Conservation (phyloP, 2,113 vertebrate species). For the Poeciliopsis turrubarensis region DNA sequence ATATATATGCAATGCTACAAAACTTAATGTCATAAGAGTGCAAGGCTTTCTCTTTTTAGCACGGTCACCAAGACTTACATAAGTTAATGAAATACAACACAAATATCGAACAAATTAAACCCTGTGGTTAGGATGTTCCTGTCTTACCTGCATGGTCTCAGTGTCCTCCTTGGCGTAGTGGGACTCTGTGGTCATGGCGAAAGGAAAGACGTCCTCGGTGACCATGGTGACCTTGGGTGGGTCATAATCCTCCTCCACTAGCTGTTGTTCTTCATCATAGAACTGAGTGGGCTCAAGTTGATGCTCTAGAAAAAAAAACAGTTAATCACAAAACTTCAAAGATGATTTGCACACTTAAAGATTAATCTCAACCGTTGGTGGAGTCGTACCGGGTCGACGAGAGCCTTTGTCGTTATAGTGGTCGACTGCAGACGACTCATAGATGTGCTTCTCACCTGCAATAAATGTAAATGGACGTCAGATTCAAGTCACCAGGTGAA, state of each 20-base stretch:
- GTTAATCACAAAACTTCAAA: not conserved
- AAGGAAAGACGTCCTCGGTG: slow-evolving; percentile 75
- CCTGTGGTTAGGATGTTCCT: too few relatives aligned
- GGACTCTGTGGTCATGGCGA: slow-evolving; percentile 69
- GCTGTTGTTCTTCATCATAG: slow-evolving; percentile 65
- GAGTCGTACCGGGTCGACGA: slow-evolving; percentile 66
- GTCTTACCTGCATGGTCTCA: slow-evolving; percentile 66
- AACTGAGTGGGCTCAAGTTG: slow-evolving; percentile 57
- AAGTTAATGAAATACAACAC: too few relatives aligned
- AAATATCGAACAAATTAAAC: too few relatives aligned
- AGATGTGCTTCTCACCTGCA: slow-evolving; percentile 75
- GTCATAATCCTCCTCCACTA: slow-evolving; percentile 63
- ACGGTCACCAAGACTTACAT: too few relatives aligned
- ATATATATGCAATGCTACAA: not conserved
- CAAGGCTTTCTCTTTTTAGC: too few relatives aligned
- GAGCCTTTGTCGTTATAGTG: slow-evolving; percentile 53
- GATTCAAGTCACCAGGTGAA: not conserved
- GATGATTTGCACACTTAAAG: not conserved
- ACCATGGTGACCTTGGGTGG: slow-evolving; percentile 78
- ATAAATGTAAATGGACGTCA: not conserved
- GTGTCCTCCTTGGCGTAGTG: slow-evolving; percentile 79
- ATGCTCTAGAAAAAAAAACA: slow-evolving; percentile 48
- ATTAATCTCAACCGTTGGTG: not conserved
- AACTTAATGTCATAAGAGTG: too few relatives aligned
- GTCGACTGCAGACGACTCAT: slow-evolving; percentile 71